Percentiles rank a stretch among this genome's conserved stretches.
phyloP scores from a whole-genome alignment of 2,888 invertebrate genomes.

The Eupeodes luniger region DNA sequence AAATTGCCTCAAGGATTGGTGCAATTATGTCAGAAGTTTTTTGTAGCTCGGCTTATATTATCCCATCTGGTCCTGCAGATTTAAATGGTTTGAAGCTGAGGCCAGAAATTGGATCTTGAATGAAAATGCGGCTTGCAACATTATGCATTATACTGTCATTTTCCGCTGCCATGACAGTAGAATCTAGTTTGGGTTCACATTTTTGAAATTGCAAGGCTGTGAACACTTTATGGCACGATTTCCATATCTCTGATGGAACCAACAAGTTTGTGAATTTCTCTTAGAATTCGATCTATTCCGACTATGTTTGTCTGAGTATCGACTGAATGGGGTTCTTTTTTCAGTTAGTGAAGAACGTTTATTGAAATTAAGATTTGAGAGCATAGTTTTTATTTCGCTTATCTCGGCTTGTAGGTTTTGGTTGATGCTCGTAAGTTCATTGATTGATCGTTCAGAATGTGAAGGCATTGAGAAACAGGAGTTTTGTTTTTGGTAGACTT shows the following conservation, averaged over 20 bases:
- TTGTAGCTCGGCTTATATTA: too few relatives aligned
- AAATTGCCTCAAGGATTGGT: too few relatives aligned
- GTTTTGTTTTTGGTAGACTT: conserved; percentile 27
- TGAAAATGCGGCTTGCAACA: too few relatives aligned
- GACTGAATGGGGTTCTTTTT: too few relatives aligned
- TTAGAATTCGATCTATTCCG: background rate
- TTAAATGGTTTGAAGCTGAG: too few relatives aligned
- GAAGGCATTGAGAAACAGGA: conserved; percentile 1
- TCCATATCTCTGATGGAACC: conserved; percentile 9
- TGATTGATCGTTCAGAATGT: background rate
- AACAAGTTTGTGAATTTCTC: background rate
- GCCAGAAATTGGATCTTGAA: too few relatives aligned
- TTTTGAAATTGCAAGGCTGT: background rate
- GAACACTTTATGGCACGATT: conserved; percentile 15
- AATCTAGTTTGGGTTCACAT: conserved; percentile 20
- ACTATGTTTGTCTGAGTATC: background rate
- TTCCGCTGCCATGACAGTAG: conserved; percentile 19
- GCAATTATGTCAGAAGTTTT: too few relatives aligned
- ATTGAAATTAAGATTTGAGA: conserved; percentile 9
- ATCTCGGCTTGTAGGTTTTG: conserved; percentile 17
- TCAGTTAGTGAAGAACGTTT: background rate
- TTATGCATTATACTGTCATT: background rate
- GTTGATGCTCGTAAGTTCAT: background rate
- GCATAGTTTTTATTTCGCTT: conserved; percentile 41
- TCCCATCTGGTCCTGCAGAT: too few relatives aligned